These are phyloP conservation scores for Sardinella longiceps DNA, from an alignment of 2,797 vertebrate species.

Conservation along the genomic window DNA sequence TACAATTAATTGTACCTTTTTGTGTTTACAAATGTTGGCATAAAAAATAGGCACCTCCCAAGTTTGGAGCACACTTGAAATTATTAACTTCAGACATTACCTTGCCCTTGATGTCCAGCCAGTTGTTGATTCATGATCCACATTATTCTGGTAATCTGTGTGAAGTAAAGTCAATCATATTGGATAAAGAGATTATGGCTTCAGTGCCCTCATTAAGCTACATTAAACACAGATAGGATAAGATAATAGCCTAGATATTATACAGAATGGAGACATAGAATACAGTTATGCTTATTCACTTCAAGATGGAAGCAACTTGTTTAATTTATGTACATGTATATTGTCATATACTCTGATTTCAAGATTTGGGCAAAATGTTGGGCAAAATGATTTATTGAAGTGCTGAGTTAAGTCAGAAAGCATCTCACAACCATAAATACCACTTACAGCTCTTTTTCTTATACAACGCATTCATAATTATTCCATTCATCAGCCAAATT, in stretches of 20 bases:
- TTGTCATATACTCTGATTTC: not conserved
- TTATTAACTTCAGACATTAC: not conserved
- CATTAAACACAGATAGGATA: not conserved
- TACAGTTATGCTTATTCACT: too few relatives aligned
- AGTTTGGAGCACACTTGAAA: not conserved
- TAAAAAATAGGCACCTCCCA: not conserved
- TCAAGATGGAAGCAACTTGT: not conserved
- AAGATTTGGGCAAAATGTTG: not conserved
- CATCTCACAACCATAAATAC: not conserved
- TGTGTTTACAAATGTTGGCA: not conserved
- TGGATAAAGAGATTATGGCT: not conserved
- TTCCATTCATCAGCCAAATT: not conserved
- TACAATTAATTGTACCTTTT: not conserved
- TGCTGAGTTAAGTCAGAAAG: not conserved
- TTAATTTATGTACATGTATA: not conserved
- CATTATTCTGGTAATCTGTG: not conserved
- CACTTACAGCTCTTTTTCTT: not conserved
- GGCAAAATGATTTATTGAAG: not conserved
- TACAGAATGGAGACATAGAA: too few relatives aligned
- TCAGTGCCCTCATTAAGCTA: not conserved
- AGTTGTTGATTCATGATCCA: not conserved
- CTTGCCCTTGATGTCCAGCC: not conserved
- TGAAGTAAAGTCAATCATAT: not conserved
- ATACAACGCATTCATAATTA: too few relatives aligned
- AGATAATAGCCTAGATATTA: too few relatives aligned